Evolutionary conservation across 2,888 invertebrate genomes (phyloP), one percentile per base, ranked within the genome.

Genomic region (Acheta domesticus): DNA sequence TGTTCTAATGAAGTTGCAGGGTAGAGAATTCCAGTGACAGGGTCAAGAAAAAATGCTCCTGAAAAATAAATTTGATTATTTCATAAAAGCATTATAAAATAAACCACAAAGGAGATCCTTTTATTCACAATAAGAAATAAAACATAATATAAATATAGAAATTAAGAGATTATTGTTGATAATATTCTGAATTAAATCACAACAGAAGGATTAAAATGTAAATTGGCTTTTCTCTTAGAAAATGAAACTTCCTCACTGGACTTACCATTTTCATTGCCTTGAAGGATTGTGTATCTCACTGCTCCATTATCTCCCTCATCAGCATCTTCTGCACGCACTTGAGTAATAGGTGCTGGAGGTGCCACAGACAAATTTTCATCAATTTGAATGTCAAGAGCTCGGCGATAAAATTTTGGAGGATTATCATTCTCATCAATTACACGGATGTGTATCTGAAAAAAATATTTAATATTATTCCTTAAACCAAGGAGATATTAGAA

Each of bases 361-460:
- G 92, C 91, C 21, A 94, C 86, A 16, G 93, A 91, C 0, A 94
- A 89, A 86, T 95, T 96, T 86, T 97, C 96, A 0, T 94, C 93
- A 19, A 97, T 93, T 0, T 92, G 93, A 1, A 93, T 92, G 83
- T 92, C 91, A 86, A 96, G 97, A 12, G 91, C 91, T 77, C 91
- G 91, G 83, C 93, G 93, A 0, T 91, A 91, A 86, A 98, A 97
- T 76, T 91, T 88, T 0, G 97, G 97, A 0, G 92, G 88, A 87
- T 97, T 96, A 86, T 97, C 97, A 86, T 97, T 97, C n/a, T 94
- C 91, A 86, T 97, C 97, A 48, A 91, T 85, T 14, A 97, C 89
- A 86, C 77, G 78, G 74, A 82, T 91, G 84, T 93, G 91, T 2
- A 96, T 88, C 92, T 92, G 84, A 0, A 79, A 83, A 36, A 5